Evolutionary conservation across 2,113 vertebrate species (phyloP), one percentile per base, ranked within the genome.

Genomic region (Pachyramphus minor): DNA sequence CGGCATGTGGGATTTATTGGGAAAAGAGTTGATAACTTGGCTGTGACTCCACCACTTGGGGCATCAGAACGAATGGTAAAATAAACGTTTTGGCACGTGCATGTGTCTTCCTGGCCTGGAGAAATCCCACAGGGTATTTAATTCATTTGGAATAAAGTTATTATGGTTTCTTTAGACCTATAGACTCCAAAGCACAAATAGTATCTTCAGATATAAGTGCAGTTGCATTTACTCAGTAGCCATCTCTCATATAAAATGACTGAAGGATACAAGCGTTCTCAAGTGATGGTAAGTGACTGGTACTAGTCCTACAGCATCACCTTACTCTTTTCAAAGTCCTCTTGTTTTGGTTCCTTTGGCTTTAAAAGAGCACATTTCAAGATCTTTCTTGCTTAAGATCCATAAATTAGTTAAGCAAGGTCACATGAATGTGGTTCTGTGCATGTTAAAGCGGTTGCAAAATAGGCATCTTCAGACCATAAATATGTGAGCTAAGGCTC

Each of bases 11-110:
- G 90, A 92, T 87, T 95, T 56, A 84, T 37, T 93, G 91, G 79
- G 84, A 96, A 84, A 96, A 81, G 59, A 92, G 62, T 35, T 91
- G 95, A 91, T 95, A 96, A 93, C 9, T 71, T 87, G 27, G 1
- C 80, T 74, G 75, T 1, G 0, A 44, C 30, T 71, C 87, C 68
- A 17, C 69, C 77, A 42, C 30, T 84, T 2, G 1, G 80, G 81
- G 53, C 9, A 2, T 92, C 71, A 31, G 35, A 91, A 92, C 3
- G 10, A 93, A 93, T 19, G 49, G 91, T 95, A 94, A 95, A 93
- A 95, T 49, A 94, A 95, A 55, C 27, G 31, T 62, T 79, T 85
- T 0, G 1, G 45, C 22, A 37, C 3, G 3, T 78, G 37, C 15
- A 8, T 12, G 11, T 58, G 39, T 78, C 58, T 84, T 58, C 37